Base-by-base conservation (phyloP, 1,140 invertebrate genomes). In the Drosophila triauraria region DNA sequence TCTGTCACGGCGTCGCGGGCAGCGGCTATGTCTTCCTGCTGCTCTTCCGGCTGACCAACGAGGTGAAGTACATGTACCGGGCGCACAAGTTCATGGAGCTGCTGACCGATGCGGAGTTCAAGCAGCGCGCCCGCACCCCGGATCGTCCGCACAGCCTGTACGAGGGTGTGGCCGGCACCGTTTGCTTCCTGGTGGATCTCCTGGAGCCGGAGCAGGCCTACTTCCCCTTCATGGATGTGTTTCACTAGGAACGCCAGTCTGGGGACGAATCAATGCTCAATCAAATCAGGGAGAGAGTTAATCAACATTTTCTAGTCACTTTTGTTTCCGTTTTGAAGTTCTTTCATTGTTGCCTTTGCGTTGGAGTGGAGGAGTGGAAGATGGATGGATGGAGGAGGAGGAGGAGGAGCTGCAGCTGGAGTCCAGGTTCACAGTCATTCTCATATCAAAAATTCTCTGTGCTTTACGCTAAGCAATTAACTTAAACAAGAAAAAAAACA, bases 201-300 rank as follows among this genome's bases (percentile, higher is more conserved):
- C 88, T 96, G 2, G 92, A 95, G 48, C 97, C 97, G 9, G 93
- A 95, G 25, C 94, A 95, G 76, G 96, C 97, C 17, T 94, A 95
- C 78, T 98, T 98, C 93, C 98, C 98, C 12, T 97, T 98, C 90
- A 96, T 96, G 93, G 95, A 97, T 94, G 94, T 97, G 9, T 96
- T 97, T 71, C 93, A 92, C 54, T 92, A 90, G 54, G 48, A 0
- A 30, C n/a, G 5, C 5, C 1, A 1, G 15, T 17, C 15, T 17
- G 27, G 13, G 13, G 12, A 12, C 20, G 15, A 17, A 40, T 9
- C 10, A 58, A 25, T 46, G 50, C 70, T 75, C 50, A 79, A 60
- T 59, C 53, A 74, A 61, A 76, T 83, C 75, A 70, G 80, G 70
- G 70, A 83, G 70, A 76, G 70, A 76, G 56, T 75, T 79, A 58